Evolutionary conservation across 1,140 invertebrate genomes (phyloP).

Genomic region (Trypoxylus dichotomus): DNA sequence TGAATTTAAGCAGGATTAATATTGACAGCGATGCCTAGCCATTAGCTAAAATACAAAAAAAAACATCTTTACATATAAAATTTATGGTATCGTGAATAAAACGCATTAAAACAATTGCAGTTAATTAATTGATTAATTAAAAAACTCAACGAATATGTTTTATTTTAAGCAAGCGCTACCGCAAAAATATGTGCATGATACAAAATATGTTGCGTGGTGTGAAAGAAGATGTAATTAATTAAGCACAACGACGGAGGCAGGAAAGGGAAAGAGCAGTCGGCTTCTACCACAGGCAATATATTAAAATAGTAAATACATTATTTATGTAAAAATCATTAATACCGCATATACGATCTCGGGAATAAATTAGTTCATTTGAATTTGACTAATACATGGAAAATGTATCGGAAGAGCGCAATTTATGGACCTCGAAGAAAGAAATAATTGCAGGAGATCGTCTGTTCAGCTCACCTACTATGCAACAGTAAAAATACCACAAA

Average conservation of each 20-base stretch:
- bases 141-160: too few species aligned
- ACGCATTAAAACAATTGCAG: too few species aligned
- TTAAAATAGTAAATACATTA: slow-evolving; percentile 19
- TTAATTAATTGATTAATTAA: too few species aligned
- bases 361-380: slow-evolving; percentile 9
- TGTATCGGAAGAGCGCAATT: slow-evolving; percentile 5
- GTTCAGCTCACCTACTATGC: not conserved
- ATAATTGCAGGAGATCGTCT: not conserved
- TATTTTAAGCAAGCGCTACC: too few species aligned
- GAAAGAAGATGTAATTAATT: not conserved
- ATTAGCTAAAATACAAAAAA: too few species aligned
- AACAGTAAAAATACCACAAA: slow-evolving; percentile 8
- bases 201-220: too few species aligned
- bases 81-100: too few species aligned
- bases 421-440: not conserved
- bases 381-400: slow-evolving; percentile 17
- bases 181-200: too few species aligned
- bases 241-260: not conserved
- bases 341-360: not conserved
- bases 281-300: not conserved
- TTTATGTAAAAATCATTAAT: not conserved
- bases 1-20: too few species aligned
- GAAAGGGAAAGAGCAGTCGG: not conserved
- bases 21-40: too few species aligned
- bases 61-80: too few species aligned